phyloP scores from a whole-genome alignment of 2,113 vertebrate species.

The Peromyscus californicus region DNA sequence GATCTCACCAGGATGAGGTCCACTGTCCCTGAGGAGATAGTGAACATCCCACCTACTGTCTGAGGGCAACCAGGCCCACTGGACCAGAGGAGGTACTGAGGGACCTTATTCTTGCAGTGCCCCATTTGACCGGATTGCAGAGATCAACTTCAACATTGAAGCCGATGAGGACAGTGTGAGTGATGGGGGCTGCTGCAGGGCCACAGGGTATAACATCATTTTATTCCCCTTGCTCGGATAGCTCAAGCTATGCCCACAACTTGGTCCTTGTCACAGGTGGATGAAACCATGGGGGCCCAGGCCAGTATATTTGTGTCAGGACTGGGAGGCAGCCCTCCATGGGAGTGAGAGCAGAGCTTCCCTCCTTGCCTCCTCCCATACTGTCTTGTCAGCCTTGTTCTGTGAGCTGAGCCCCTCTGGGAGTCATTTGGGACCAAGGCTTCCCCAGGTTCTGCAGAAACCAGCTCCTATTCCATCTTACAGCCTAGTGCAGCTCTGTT shows the following conservation, averaged over 20 bases:
- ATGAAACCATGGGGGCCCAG: not conserved
- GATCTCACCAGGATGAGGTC: not conserved
- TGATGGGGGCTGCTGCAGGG: not conserved
- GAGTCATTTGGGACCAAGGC: not conserved
- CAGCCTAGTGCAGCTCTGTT: slow-evolving; percentile 96
- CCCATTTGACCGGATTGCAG: slow-evolving; percentile 96
- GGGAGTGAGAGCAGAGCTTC: not conserved
- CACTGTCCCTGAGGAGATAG: not conserved
- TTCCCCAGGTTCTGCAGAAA: not conserved
- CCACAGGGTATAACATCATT: not conserved
- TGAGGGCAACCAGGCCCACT: not conserved
- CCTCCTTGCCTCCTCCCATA: not conserved
- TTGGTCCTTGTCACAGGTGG: not conserved
- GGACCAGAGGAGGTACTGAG: not conserved
- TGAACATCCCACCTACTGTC: too few relatives aligned
- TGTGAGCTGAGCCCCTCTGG: not conserved
- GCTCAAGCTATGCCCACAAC: not conserved
- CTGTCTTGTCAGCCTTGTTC: not conserved
- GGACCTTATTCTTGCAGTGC: slow-evolving; percentile 86
- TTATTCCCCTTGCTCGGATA: not conserved
- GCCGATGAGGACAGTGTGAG: slow-evolving; percentile 97
- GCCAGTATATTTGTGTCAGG: not conserved
- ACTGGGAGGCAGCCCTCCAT: too few relatives aligned
- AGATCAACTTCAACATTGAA: slow-evolving; percentile 96
- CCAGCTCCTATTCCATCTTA: not conserved